phyloP scores from a whole-genome alignment of 2,113 vertebrate species.

The Protobothrops flavoviridis region DNA sequence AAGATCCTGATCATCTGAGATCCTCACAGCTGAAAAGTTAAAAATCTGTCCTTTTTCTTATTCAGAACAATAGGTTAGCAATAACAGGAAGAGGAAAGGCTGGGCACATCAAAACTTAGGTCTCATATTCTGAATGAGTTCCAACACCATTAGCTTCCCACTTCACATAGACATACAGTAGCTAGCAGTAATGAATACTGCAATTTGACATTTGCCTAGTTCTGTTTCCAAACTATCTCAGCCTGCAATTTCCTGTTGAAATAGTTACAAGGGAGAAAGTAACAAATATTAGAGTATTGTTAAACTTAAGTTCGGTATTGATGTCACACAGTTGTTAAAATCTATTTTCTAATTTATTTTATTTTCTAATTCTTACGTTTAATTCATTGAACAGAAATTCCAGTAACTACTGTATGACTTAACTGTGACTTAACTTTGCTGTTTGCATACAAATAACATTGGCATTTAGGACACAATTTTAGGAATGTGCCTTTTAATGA shows the following conservation, averaged over 20 bases:
- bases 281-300: neutral
- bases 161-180: neutral
- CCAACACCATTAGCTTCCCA: neutral
- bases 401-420: no score
- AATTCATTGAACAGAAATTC: neutral
- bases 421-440: neutral
- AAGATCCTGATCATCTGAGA: neutral
- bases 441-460: neutral
- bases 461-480: neutral
- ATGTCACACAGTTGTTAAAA: neutral
- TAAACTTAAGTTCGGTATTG: neutral
- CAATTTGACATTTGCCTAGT: neutral
- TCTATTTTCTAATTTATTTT: neutral
- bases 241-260: neutral
- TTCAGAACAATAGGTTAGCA: neutral
- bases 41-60: neutral
- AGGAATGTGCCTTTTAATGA: neutral
- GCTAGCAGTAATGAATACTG: neutral
- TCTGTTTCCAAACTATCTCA: neutral
- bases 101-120: neutral
- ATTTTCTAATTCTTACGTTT: neutral
- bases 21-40: neutral
- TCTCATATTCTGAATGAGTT: constrained; percentile 6
- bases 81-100: neutral
- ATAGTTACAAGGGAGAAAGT: neutral